These are phyloP conservation scores for Synergus laeviventris DNA, from an alignment of 2,888 invertebrate species.

Conservation along the genomic window DNA sequence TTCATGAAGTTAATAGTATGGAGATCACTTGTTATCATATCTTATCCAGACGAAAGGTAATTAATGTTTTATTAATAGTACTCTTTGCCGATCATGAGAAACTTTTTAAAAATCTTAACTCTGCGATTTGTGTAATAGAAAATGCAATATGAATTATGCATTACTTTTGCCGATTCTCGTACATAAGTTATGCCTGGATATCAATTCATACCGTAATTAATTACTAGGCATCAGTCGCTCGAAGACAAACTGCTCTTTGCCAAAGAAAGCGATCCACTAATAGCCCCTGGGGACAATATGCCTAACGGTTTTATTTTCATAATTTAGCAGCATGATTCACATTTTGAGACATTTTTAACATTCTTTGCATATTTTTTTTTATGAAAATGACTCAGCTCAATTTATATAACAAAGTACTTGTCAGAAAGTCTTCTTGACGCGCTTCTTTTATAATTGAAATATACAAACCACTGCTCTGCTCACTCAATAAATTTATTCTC, in stretches of 20 bases:
- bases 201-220: slow-evolving; percentile 18
- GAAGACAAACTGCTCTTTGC: neutral
- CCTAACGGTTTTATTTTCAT: too few species aligned
- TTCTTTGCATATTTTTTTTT: too few species aligned
- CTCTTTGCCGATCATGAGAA: neutral
- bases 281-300: neutral
- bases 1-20: neutral
- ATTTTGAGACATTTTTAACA: too few species aligned
- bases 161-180: neutral
- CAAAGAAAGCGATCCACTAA: slow-evolving; percentile 5
- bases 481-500: slow-evolving; percentile 12
- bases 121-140: slow-evolving; percentile 21
- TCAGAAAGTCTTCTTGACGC: neutral
- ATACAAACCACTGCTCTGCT: neutral
- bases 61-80: slow-evolving; percentile 8
- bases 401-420: too few species aligned
- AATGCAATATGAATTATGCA: slow-evolving; percentile 36
- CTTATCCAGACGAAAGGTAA: neutral
- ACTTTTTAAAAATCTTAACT: neutral
- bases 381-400: too few species aligned
- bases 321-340: too few species aligned
- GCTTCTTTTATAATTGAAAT: slow-evolving; percentile 6
- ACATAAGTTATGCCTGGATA: slow-evolving; percentile 3
- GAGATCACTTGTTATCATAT: neutral
- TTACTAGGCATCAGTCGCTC: slow-evolving; percentile 8